Base-by-base conservation (phyloP, 2,113 vertebrate species). In the Amphiprion percula region DNA sequence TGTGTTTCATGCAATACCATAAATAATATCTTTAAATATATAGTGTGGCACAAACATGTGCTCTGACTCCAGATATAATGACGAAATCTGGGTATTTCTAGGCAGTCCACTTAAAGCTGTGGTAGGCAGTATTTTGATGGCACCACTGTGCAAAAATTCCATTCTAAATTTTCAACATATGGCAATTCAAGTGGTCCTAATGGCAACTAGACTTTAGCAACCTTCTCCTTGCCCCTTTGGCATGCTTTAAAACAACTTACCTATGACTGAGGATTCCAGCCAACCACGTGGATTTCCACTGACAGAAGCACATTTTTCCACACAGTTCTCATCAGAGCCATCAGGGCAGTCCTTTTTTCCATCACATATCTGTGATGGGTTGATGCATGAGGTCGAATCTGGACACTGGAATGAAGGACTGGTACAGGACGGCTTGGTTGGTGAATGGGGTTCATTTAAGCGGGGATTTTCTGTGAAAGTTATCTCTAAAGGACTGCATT, bases 261-360 rank as follows among this genome's bases (percentile, higher is more conserved):
- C 7, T 8, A 8, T 33, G 33, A 33, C 33, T 33, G 33, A 8
- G 6, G 33, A 33, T 33, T 33, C 7, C 33, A 33, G 33, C 33
- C 33, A 33, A 33, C 33, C 33, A 8, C 33, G 7, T 4, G 7
- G 5, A 33, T 33, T 33, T 33, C 7, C 7, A 33, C 33, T 8
- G 33, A 33, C 7, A n/a, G n/a, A 79, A 10, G 81, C 86, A 26
- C 96, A 98, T 67, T 72, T 73, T 37, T 69, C 79, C 8, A 91
- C 37, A 5, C 96, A 97, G 3, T 88, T 80, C 0, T 93, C 96
- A 77, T 98, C 96, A 0, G 94, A 97, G 5, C 95, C 96, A 80
- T 97, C 97, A 0, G 74, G 79, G 54, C 97, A 97, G 91, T 98
- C 96, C n/a, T 65, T 79, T n/a, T 75, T 90, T 5, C 96, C 95